A percentile compares a stretch with the other conserved stretches of the same genome.
Conservation (phyloP, 2,888 invertebrate genomes). For the Luperina nickerlii region DNA sequence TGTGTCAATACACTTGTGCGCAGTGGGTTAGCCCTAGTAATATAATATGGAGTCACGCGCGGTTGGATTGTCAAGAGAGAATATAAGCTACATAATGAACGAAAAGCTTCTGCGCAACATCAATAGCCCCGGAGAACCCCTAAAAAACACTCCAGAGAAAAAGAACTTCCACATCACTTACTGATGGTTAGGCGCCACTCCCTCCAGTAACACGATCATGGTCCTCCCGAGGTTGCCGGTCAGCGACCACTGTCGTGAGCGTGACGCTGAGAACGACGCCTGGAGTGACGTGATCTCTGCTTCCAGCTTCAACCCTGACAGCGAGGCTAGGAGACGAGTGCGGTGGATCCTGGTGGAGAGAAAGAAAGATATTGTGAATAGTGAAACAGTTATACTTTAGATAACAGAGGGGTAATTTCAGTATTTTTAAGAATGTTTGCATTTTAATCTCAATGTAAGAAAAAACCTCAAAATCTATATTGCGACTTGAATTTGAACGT, state of each 20-base stretch:
- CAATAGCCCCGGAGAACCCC: not conserved
- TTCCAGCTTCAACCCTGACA: slow-evolving; percentile 98
- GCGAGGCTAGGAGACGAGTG: slow-evolving; percentile 95
- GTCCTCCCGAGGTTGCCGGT: slow-evolving; percentile 97
- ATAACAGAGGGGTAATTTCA: too few species aligned
- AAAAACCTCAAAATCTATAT: too few species aligned
- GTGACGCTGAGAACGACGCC: slow-evolving; percentile 97
- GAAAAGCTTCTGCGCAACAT: not conserved
- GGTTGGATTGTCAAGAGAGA: not conserved
- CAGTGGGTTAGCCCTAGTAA: not conserved
- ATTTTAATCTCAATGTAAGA: too few species aligned
- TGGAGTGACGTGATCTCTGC: slow-evolving; percentile 98
- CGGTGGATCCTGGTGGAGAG: slow-evolving; percentile 92
- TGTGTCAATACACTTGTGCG: not conserved
- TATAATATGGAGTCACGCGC: not conserved
- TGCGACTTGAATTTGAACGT: too few species aligned
- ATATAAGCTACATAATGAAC: not conserved
- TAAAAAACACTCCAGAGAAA: not conserved
- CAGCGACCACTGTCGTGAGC: slow-evolving; percentile 95
- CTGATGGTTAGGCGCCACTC: slow-evolving; percentile 97
- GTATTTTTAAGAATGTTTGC: too few species aligned
- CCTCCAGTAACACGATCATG: slow-evolving; percentile 97
- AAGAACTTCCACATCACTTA: slow-evolving; percentile 80
- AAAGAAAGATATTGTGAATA: not conserved
- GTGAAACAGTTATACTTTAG: too few species aligned